Evolutionary conservation across 2,113 vertebrate genomes (phyloP), one percentile per base, ranked within the genome.

Genomic region (Lophochroa leadbeateri): DNA sequence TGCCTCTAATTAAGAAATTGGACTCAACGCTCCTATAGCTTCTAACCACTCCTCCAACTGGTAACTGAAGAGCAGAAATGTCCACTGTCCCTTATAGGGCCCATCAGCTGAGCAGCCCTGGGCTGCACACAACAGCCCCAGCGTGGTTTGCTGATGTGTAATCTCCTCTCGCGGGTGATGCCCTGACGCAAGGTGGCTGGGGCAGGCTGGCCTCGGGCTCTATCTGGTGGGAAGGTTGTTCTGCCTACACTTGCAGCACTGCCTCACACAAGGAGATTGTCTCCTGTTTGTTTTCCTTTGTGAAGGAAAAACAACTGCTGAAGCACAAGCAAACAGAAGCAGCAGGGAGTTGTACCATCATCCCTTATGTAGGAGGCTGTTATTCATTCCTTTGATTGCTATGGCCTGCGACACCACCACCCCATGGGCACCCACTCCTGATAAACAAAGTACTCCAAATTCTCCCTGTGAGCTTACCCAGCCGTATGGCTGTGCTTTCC

Each of bases 11-110:
- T 25, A 64, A 68, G 27, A 46, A 50, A 18, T 28, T 14, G 50
- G 28, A n/a, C 63, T 69, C 11, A 3, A 11, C 15, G 33, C 31
- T 57, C 44, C 58, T 33, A 4, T 1, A 33, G 76, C 41, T 53
- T 39, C 69, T 39, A 35, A 7, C 4, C 29, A 5, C 50, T 65
- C 33, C 75, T 70, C 1, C 1, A 6, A 1, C 16, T 5, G 79
- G 17, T 17, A 16, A 4, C 23, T 1, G 31, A 44, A 64, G 35
- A 55, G 81, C 74, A 91, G 84, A 20, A 70, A 13, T 1, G 35
- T 2, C 21, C 11, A 53, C n/a, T 41, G 50, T 4, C 76, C 2
- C 0, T 0, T 1, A 16, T 3, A 28, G 39, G 2, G 17, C 53
- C 80, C 2, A 1, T 11, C 21, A 13, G 71, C 57, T 5, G 33